Conservation (phyloP, 2,113 vertebrate species). For the Chauna torquata region DNA sequence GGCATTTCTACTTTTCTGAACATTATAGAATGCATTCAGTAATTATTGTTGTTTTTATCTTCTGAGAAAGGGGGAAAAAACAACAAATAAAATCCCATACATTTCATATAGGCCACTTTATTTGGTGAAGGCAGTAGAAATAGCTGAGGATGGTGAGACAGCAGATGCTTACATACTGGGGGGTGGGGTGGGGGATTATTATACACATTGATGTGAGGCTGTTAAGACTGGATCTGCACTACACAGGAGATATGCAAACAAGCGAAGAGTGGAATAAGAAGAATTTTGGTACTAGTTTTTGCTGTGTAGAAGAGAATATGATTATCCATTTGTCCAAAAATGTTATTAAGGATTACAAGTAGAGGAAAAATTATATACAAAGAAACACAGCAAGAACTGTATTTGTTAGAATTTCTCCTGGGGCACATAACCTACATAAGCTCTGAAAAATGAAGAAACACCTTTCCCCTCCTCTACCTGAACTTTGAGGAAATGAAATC, state of each 20-base stretch:
- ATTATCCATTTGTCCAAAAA: slow-evolving; percentile 1
- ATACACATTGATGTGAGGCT: neutral
- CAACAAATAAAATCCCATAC: neutral
- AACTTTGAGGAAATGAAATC: neutral
- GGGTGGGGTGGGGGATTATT: neutral
- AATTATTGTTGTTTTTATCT: neutral
- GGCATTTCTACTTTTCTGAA: neutral
- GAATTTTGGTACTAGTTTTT: neutral
- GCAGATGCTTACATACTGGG: neutral
- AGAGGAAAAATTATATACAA: neutral
- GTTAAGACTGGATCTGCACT: neutral
- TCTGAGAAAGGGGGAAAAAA: neutral
- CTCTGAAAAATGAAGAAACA: neutral
- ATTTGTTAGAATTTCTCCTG: neutral
- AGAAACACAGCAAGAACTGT: neutral
- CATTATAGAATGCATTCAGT: neutral
- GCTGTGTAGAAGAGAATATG: neutral
- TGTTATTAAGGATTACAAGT: neutral
- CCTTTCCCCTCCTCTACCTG: neutral
- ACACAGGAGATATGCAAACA: neutral
- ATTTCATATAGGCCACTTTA: neutral
- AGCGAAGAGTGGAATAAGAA: neutral
- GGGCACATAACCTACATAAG: neutral
- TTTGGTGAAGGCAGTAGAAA: neutral
- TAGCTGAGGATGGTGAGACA: neutral